Evolutionary conservation across 2,113 vertebrate genomes (phyloP).

Genomic region (Chamaetylas fuelleborni): DNA sequence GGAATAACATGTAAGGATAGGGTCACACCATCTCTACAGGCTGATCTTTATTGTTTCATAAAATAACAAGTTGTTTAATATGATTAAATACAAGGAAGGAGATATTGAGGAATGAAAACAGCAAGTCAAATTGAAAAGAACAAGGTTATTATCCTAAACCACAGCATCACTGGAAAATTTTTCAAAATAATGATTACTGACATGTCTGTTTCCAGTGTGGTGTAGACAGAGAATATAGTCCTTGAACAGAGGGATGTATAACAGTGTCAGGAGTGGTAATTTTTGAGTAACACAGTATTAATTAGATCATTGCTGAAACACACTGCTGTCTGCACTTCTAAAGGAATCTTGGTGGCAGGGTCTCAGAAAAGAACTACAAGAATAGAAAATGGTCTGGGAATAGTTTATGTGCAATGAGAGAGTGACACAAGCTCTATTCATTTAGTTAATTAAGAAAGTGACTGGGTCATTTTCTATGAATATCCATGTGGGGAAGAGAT

Average conservation of each 20-base stretch:
- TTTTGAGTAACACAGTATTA: background rate
- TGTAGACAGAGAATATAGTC: background rate
- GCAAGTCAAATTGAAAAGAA: background rate
- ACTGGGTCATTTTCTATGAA: background rate
- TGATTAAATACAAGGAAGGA: background rate
- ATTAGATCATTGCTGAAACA: background rate
- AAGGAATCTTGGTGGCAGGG: background rate
- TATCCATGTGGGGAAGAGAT: background rate
- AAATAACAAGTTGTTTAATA: background rate
- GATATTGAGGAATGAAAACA: background rate
- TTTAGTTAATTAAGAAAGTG: background rate
- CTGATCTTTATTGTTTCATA: background rate
- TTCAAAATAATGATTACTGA: background rate
- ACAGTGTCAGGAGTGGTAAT: background rate
- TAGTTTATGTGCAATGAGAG: background rate
- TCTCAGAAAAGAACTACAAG: background rate
- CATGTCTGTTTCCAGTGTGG: background rate
- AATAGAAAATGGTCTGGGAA: background rate
- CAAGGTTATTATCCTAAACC: background rate
- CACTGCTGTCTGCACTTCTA: background rate
- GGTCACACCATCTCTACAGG: background rate
- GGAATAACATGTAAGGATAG: background rate
- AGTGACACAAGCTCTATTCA: background rate
- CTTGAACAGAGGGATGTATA: background rate
- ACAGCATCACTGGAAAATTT: background rate